Base-by-base conservation (phyloP, 2,888 invertebrate genomes). In the Sympetrum striolatum region DNA sequence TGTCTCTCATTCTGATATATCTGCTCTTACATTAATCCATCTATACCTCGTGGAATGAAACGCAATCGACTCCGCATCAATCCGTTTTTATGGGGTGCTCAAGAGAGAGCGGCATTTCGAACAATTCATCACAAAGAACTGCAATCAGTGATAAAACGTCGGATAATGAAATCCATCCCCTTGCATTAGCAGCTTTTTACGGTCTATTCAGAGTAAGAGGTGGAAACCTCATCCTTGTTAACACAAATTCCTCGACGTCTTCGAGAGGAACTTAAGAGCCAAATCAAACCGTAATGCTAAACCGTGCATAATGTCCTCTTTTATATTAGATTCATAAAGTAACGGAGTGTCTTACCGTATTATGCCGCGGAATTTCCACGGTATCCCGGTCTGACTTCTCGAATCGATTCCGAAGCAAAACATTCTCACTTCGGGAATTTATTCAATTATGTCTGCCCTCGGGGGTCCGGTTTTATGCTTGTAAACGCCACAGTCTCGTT, bases 381-480 rank as follows among this genome's bases (percentile, higher is more conserved):
- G 86, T 22, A 22, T 18, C 37, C 18, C 15, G 60, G 60, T 35
- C 81, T 37, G 81, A 60, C 35, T 58, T 58, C 53, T 58, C 37
- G n/a, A 37, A 39, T 37, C 86, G 58, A 60, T 86, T 86, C 37
- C n/a, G 60, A 31, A 37, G 58, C 64, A 37, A 82, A 31, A 12
- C 37, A 37, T 58, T 35, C 37, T 82, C 53, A n/a, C 82, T 48
- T 31, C 0, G 82, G 53, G 37, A 64, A 86, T 86, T 60, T 64
- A 86, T 86, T 86, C 64, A 86, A 60, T 60, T 53, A 86, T 39
- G 86, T 64, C 22, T 18, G n/a, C 37, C 64, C 37, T 35, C 64
- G 64, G 14, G 86, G 58, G 60, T 37, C 86, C 37, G 25, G 86
- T 86, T 60, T 86, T 86, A 86, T 60, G 60, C 60, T 14, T 82